Base-by-base conservation (phyloP, 2,113 vertebrate species). In the Mobula birostris region DNA sequence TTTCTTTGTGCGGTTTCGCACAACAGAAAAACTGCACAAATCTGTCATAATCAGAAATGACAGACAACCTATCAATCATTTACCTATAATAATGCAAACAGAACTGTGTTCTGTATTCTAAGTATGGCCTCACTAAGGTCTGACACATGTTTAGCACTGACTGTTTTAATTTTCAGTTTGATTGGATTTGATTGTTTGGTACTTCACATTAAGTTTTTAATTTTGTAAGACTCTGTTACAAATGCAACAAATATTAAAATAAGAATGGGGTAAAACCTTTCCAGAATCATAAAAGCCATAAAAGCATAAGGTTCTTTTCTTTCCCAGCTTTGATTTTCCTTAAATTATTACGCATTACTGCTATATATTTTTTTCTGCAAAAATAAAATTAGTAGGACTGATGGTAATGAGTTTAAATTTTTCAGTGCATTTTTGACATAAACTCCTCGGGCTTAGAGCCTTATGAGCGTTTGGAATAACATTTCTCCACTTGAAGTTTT, bases 401-500 rank as follows among this genome's bases (percentile, higher is more conserved):
- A 90, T 66, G 85, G 85, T 63, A 68, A 68, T 90, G 85, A 32
- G 66, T 90, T 90, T 61, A 0, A 68, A 61, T 90, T 90, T 32
- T 66, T 66, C 85, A 90, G 40, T 66, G 66, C n/a, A 90, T 90
- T 90, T 90, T 66, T 7, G 17, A 90, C 61, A 15, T 90, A 66
- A 90, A 68, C 85, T 32, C 85, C 63, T 90, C 61, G 66, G 85
- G 61, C 29, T 66, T 90, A 12, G 85, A 19, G 61, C 29, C 85
- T 90, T 61, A 29, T 1, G 58, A 63, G 83, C 61, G 61, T 88
- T 58, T 90, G 61, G n/a, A 90, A 17, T 58, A 66, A 66, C 17
- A 63, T 90, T 90, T 90, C 85, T 90, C 85, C 58, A 90, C 85
- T 14, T 58, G 61, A 14, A 90, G 85, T 90, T 32, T 66, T 66